Conservation (phyloP, 2,888 invertebrate genomes). For the Diaprepes abbreviatus region DNA sequence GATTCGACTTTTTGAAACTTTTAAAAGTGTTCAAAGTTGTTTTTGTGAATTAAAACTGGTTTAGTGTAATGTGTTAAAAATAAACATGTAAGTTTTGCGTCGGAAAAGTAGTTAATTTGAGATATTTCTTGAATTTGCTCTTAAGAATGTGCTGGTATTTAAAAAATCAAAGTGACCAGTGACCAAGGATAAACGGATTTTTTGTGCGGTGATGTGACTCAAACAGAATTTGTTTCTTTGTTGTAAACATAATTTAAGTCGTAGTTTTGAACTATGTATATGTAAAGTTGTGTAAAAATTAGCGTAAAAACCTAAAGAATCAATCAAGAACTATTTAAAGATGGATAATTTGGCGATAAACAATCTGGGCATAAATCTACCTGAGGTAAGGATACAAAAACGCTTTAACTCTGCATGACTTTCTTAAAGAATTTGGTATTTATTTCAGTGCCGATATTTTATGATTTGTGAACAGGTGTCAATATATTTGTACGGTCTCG, state of each 20-base stretch:
- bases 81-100: not conserved
- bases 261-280: not conserved
- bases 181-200: constrained; percentile 48
- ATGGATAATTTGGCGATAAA: constrained; percentile 64
- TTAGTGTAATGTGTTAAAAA: not conserved
- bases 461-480: not conserved
- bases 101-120: not conserved
- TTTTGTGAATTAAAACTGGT: constrained; percentile 15
- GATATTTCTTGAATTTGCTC: not conserved
- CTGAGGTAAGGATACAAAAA: constrained; percentile 58
- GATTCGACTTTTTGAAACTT: constrained; percentile 25
- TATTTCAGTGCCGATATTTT: not conserved
- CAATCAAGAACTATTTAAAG: not conserved
- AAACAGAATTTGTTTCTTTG: constrained; percentile 15
- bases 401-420: not conserved
- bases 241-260: constrained; percentile 5
- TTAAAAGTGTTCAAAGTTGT: constrained; percentile 18
- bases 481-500: too few species aligned
- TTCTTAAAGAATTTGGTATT: not conserved
- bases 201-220: constrained; percentile 44
- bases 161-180: constrained; percentile 45
- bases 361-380: constrained; percentile 62
- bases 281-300: constrained; percentile 1
- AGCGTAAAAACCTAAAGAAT: not conserved
- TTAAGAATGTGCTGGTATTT: constrained; percentile 38